Conservation (phyloP, 1,140 invertebrate genomes). For the Dendrolimus kikuchii region DNA sequence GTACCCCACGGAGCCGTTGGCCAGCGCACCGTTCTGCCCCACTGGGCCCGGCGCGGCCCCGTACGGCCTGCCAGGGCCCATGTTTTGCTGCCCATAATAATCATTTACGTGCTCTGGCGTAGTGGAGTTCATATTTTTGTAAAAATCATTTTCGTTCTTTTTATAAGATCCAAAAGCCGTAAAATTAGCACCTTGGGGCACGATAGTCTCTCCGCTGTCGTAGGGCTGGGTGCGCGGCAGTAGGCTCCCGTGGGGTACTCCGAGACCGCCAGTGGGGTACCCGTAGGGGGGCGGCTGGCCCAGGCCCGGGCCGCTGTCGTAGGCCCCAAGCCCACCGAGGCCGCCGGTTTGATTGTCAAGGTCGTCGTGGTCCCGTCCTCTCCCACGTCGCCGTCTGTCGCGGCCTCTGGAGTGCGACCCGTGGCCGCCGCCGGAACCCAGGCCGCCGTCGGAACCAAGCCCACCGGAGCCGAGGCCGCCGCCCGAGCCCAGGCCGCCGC, state of each 20-base stretch:
- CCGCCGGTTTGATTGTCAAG: constrained; percentile 41
- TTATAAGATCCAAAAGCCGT: constrained; percentile 62
- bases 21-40: constrained; percentile 39
- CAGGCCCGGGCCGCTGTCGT: constrained; percentile 29
- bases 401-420: constrained; percentile 38
- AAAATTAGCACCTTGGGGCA: constrained; percentile 51
- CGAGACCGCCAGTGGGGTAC: constrained; percentile 53
- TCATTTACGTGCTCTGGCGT: constrained; percentile 28
- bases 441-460: constrained; percentile 17
- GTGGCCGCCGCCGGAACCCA: constrained; percentile 15
- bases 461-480: constrained; percentile 21
- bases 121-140: constrained; percentile 27
- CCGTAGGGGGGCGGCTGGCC: constrained; percentile 30
- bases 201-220: constrained; percentile 31
- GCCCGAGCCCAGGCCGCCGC: constrained; percentile 22
- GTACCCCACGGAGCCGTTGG: constrained; percentile 66
- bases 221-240: constrained; percentile 58
- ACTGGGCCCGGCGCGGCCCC: constrained; percentile 32
- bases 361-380: constrained; percentile 53
- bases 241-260: constrained; percentile 56
- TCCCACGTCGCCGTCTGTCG: constrained; percentile 49
- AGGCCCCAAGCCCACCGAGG: constrained; percentile 26
- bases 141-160: constrained; percentile 30
- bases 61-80: constrained; percentile 48
- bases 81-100: constrained; percentile 48